Conservation (phyloP, 2,888 invertebrate species). For the Phymatocera aterrima region DNA sequence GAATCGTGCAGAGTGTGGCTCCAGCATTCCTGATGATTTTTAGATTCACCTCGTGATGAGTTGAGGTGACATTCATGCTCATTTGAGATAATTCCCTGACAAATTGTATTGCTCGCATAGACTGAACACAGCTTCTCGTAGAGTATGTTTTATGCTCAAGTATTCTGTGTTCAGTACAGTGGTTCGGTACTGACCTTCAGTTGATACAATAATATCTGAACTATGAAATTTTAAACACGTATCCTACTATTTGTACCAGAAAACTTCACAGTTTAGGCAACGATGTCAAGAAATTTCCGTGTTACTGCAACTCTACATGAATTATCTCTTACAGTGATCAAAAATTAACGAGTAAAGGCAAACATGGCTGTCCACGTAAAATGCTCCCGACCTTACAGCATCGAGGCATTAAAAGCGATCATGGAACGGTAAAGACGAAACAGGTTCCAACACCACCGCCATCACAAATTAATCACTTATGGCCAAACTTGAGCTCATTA, state of each 20-base stretch:
- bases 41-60: neutral
- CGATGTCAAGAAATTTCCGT: neutral
- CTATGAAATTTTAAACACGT: neutral
- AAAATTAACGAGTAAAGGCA: neutral
- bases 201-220: slow-evolving; percentile 9
- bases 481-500: neutral
- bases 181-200: too few species aligned
- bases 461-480: slow-evolving; percentile 4
- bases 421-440: slow-evolving; percentile 52
- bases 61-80: neutral
- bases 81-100: neutral
- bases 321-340: neutral
- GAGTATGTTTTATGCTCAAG: neutral
- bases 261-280: neutral
- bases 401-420: slow-evolving; percentile 48
- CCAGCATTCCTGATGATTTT: slow-evolving; percentile 12
- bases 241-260: neutral
- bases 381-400: slow-evolving; percentile 52
- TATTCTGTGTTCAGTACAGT: neutral
- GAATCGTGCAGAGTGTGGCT: slow-evolving; percentile 28
- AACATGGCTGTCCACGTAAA: slow-evolving; percentile 56
- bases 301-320: neutral
- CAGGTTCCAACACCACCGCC: neutral
- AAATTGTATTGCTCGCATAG: neutral
- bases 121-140: neutral